Evolutionary conservation across 2,888 invertebrate genomes (phyloP), one percentile per base, ranked within the genome.

Genomic region (Lithophane leautieri): DNA sequence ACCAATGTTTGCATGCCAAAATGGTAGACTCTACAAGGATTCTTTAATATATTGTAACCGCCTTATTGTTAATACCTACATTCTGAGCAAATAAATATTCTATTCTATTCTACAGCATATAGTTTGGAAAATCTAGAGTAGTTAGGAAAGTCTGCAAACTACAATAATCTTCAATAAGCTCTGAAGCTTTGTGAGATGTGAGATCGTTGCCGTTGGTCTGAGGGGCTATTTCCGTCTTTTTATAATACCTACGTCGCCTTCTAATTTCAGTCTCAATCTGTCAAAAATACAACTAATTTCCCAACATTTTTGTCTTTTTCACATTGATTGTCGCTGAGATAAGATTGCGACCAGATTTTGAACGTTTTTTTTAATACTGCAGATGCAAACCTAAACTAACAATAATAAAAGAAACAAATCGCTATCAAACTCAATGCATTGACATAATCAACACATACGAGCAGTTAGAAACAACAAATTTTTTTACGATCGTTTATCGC

Each of bases 401-500:
- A 1, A 42, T 11, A 7, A 1, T 65, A 25, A 44, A 44, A 65
- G 6, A 44, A 65, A 65, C 12, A 22, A 70, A 42, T 3, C 3
- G 2, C 19, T 71, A 14, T 70, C 28, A 22, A 22, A 52, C 7
- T 25, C 11, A 9, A 40, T 19, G 16, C 22, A n/a, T 22, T 69
- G 16, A 16, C 14, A 42, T 68, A 4, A 25, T 69, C 11, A 44
- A n/a, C n/a, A n/a, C n/a, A n/a, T n/a, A n/a, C n/a, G 0, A 52
- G 16, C n/a, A 72, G 28, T 71, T 28, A 3, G 6, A 54, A 54
- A 73, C 14, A 14, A 44, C 42, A 54, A 73, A 47, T 22, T 19
- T 2, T 73, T 72, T 72, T 22, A 47, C 19, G 44, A 56, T 44
- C n/a, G 1, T 12, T 73, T 28, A 69, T 69, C 28, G 40, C 47